A percentile compares a stretch with the other conserved stretches of the same genome.
Evolutionary conservation across 2,888 invertebrate genomes (phyloP).

Genomic region (Operophtera brumata): DNA sequence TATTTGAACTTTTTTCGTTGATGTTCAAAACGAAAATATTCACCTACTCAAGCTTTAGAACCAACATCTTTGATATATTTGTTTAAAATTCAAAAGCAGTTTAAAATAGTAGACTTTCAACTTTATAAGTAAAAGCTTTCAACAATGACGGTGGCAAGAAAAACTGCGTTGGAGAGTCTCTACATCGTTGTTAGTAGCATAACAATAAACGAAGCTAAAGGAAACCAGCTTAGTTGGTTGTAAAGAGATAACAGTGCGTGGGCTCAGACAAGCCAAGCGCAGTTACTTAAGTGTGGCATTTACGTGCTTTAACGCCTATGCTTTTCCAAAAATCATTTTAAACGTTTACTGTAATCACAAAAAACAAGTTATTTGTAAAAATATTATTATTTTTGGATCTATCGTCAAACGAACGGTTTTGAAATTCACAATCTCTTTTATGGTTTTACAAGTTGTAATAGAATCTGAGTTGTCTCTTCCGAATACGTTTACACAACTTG

Average conservation of each 20-base stretch:
- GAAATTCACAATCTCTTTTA: background rate
- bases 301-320: conserved; percentile 59
- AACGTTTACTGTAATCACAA: conserved; percentile 21
- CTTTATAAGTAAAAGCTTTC: background rate
- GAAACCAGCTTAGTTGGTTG: conserved; percentile 67
- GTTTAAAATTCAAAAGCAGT: background rate
- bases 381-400: background rate
- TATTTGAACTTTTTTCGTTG: background rate
- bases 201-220: conserved; percentile 73
- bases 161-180: conserved; percentile 64
- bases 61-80: background rate
- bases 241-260: conserved; percentile 75
- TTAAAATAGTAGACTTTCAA: background rate
- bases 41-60: background rate
- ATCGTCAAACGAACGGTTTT: background rate
- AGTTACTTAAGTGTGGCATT: conserved; percentile 71
- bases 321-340: conserved; percentile 26
- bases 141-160: conserved; percentile 62
- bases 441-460: no score
- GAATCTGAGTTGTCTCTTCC: no score
- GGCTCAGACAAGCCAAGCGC: conserved; percentile 60
- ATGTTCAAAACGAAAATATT: background rate
- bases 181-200: conserved; percentile 69
- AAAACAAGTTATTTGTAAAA: background rate
- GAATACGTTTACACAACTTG: background rate